Percentiles rank a stretch among this genome's conserved stretches.
phyloP scores from a whole-genome alignment of 2,113 vertebrate genomes.

The Gyps fulvus region DNA sequence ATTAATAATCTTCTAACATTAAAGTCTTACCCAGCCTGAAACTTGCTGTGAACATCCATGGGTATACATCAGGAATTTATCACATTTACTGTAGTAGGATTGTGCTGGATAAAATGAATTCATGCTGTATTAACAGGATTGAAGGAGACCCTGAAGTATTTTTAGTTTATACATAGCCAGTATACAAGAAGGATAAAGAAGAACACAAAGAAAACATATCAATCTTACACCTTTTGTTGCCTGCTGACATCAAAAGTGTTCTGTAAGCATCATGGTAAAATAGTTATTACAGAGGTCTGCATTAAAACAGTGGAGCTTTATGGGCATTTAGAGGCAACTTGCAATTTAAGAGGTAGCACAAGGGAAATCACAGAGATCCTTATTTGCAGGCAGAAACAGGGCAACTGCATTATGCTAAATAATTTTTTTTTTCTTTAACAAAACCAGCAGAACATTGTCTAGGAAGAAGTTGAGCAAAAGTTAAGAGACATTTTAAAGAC shows the following conservation, averaged over 20 bases:
- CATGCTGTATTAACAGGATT: neutral
- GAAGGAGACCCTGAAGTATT: neutral
- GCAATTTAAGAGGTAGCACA: neutral
- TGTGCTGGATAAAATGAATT: neutral
- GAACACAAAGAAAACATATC: neutral
- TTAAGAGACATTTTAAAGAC: neutral
- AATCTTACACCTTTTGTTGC: neutral
- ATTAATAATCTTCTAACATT: neutral
- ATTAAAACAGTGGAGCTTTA: neutral
- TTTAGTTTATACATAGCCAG: neutral
- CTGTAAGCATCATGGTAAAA: neutral
- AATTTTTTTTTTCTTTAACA: neutral
- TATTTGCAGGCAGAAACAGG: neutral
- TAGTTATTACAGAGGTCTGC: neutral
- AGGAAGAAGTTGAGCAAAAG: neutral
- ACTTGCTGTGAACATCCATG: neutral
- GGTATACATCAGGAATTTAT: neutral
- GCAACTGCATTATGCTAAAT: neutral
- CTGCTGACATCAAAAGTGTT: neutral
- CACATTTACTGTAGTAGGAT: neutral
- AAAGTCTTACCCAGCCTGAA: neutral
- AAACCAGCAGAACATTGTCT: neutral
- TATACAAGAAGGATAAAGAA: neutral
- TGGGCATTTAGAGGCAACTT: neutral
- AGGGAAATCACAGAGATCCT: neutral